Conservation (phyloP, 2,797 vertebrate genomes). For the Falco concolor region DNA sequence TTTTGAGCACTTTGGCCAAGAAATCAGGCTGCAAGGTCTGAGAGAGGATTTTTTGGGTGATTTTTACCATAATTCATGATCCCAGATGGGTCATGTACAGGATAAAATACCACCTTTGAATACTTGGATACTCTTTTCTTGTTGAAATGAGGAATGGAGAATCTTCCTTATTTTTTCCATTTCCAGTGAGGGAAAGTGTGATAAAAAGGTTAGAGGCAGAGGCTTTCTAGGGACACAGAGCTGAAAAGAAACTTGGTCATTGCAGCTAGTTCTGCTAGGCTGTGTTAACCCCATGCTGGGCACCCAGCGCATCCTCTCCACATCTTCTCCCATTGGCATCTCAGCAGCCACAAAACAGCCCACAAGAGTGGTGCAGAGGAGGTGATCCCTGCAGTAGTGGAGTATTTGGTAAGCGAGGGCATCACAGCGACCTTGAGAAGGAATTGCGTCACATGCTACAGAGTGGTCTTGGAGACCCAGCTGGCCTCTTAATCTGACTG, state of each 20-base stretch:
- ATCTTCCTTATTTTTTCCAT: background rate
- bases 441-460: background rate
- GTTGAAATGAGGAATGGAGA: background rate
- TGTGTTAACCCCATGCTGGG: accelerated
- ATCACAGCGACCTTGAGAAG: background rate
- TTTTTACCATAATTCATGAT: background rate
- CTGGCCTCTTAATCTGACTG: background rate
- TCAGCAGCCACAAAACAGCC: background rate
- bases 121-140: background rate
- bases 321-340: background rate
- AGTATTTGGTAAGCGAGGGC: background rate
- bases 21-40: background rate
- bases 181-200: background rate
- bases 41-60: background rate
- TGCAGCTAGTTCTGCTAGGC: background rate
- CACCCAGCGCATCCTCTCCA: background rate
- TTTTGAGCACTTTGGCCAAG: background rate
- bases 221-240: background rate
- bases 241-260: background rate
- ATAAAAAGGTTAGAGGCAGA: background rate
- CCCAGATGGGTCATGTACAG: background rate
- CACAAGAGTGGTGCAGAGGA: background rate
- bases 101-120: background rate
- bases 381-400: too few relatives aligned
- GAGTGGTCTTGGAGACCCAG: background rate